Conservation (phyloP, 2,797 vertebrate genomes). For the Sciurus vulgaris region DNA sequence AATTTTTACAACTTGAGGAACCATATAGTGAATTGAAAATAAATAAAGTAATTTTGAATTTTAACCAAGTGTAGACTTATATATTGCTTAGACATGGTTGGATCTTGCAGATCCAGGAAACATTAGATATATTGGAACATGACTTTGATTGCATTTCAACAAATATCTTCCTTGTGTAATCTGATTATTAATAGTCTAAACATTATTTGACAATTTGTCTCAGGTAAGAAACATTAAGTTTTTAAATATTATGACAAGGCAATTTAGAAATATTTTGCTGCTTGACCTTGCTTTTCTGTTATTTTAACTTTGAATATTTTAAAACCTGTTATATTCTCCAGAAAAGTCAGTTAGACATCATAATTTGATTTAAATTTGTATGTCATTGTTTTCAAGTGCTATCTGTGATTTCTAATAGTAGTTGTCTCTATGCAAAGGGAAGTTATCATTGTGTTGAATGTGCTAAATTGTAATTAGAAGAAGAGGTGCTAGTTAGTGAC, state of each 20-base stretch:
- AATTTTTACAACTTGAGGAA: constrained; percentile 40
- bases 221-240: constrained; percentile 53
- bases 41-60: constrained; percentile 53
- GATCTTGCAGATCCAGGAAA: constrained; percentile 47
- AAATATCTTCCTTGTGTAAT: constrained; percentile 17
- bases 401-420: not conserved
- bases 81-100: constrained; percentile 28
- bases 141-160: constrained; percentile 52
- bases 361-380: constrained; percentile 57
- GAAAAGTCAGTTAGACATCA: constrained; percentile 24
- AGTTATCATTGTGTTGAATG: constrained; percentile 41
- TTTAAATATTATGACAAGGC: constrained; percentile 39
- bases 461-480: constrained; percentile 35
- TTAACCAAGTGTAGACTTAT: constrained; percentile 54
- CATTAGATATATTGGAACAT: constrained; percentile 53
- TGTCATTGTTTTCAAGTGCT: constrained; percentile 25
- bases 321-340: not conserved
- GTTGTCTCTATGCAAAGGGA: constrained; percentile 23
- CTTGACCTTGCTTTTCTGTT: constrained; percentile 42
- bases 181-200: too few species aligned
- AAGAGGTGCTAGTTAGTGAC: constrained; percentile 12
- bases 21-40: constrained; percentile 51
- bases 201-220: constrained; percentile 4
- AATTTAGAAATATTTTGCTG: constrained; percentile 56
- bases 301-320: constrained; percentile 40